Evolutionary conservation across 2,797 vertebrate genomes (phyloP), one percentile per base, ranked within the genome.

Genomic region (Anguilla anguilla): DNA sequence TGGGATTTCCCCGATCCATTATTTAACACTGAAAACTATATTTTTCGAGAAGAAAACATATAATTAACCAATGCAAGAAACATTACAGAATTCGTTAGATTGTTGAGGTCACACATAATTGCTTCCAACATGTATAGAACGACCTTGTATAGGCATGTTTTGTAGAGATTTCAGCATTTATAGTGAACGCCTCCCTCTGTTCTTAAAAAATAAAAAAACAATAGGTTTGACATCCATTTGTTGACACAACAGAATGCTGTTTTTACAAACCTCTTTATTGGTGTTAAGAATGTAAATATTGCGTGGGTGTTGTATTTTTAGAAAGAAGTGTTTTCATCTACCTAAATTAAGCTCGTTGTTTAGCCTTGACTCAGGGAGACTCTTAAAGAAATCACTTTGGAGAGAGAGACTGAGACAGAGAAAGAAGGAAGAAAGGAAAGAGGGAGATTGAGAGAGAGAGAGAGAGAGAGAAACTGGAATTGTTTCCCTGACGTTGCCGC

Each of bases 41-140:
- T 31, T 53, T 31, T 53, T 39, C 22, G 49, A 77, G 17, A 81
- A 49, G 43, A 81, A 81, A 79, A 25, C 39, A 28, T 67, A 83
- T 87, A 28, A 87, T 67, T 74, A 55, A 35, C 81, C 55, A 87
- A 87, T n/a, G 64, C 82, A 39, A 69, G 61, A 72, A 83, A 35
- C 43, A 87, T 83, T 59, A 31, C 22, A 25, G 77, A 81, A 17
- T 25, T 17, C 1, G 6, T 49, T 22, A 49, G 43, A 81, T 81
- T 81, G 55, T 9, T 64, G 74, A 87, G 55, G 43, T 61, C 79
- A 67, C 57, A 77, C 13, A 57, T 49, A 87, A 86, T 79, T 81
- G 35, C 86, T 59, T 43, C 59, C 61, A 51, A 83, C 39, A 46
- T 82, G 67, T 51, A 25, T 64, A 53, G 22, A 64, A 6, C 55